Conservation (phyloP, 30 jellyfish, hydroid and myxozoan genomes). For the Aurelia sp. region DNA sequence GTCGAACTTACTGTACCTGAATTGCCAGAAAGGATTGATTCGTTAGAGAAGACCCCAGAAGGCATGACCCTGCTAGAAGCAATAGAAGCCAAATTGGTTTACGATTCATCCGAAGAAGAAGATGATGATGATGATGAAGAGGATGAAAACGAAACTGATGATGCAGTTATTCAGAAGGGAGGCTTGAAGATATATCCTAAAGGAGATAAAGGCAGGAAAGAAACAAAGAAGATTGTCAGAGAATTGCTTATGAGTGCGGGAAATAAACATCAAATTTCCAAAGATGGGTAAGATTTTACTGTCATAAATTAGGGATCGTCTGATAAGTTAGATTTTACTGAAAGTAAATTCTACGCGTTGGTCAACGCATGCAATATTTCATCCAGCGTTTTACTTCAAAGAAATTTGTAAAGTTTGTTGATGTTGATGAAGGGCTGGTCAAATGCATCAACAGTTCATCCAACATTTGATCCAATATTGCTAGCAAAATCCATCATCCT, state of each 20-base stretch:
- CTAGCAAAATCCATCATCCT: no score
- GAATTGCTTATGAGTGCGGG: conserved; percentile 43
- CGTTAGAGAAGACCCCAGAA: conserved; percentile 70
- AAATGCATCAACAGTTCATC: no score
- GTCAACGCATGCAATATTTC: no score
- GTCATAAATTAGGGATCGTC: no score
- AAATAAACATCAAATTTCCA: conserved; percentile 3
- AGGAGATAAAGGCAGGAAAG: conserved; percentile 17
- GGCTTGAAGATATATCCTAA: conserved; percentile 13
- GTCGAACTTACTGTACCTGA: conserved; percentile 12
- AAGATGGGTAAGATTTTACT: conserved; percentile 49
- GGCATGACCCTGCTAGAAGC: conserved; percentile 71
- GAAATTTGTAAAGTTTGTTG: no score
- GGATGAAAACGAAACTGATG: conserved; percentile 65
- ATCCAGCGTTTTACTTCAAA: no score
- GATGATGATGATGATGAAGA: conserved; percentile 75
- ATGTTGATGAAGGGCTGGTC: no score
- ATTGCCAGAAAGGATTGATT: conserved; percentile 48
- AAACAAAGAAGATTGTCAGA: conserved; percentile 31
- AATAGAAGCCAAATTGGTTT: conserved; percentile 66
- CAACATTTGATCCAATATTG: no score
- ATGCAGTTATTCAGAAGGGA: conserved; percentile 2
- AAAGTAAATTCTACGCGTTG: no score
- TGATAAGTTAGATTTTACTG: no score
- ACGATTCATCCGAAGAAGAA: conserved; percentile 73